Evolutionary conservation across 2,888 invertebrate genomes (phyloP).

Genomic region (Euclidia mi): DNA sequence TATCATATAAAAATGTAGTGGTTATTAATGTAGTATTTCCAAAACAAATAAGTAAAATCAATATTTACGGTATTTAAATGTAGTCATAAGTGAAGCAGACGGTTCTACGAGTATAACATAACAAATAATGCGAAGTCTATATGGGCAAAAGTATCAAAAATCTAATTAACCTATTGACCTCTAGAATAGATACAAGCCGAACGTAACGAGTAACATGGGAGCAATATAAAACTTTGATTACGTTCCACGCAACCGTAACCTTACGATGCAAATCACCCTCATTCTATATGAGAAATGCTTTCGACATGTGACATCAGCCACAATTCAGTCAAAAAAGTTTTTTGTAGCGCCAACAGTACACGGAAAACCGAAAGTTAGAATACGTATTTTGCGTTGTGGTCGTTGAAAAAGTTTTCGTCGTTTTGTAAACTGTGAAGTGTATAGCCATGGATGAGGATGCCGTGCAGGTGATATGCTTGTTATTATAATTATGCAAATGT

Average conservation of each 20-base stretch:
- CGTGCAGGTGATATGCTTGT: conserved; percentile 49
- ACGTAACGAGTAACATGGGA: conserved; percentile 33
- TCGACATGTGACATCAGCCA: conserved; percentile 70
- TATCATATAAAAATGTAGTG: no score
- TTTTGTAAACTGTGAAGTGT: conserved; percentile 26
- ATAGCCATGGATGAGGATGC: conserved; percentile 58
- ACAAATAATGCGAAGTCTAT: no score
- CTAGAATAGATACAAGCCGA: conserved; percentile 27
- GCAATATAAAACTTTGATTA: conserved; percentile 51
- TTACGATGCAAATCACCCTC: conserved; percentile 67
- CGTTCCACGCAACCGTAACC: conserved; percentile 71
- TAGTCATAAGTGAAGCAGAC: no score
- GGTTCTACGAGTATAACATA: no score
- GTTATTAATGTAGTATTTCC: no score
- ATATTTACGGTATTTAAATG: not conserved
- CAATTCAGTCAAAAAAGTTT: conserved; percentile 77
- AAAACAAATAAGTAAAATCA: not conserved
- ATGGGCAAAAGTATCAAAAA: conserved; percentile 2
- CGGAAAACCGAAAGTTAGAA: conserved; percentile 40
- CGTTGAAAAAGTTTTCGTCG: conserved; percentile 14
- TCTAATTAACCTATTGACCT: conserved; percentile 17
- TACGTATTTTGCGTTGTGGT: conserved; percentile 14
- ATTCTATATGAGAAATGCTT: conserved; percentile 71
- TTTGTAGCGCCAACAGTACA: conserved; percentile 63
- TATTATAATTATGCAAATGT: conserved; percentile 1